phyloP scores from a whole-genome alignment of 2,113 vertebrate genomes.

The Thryonomys swinderianus region DNA sequence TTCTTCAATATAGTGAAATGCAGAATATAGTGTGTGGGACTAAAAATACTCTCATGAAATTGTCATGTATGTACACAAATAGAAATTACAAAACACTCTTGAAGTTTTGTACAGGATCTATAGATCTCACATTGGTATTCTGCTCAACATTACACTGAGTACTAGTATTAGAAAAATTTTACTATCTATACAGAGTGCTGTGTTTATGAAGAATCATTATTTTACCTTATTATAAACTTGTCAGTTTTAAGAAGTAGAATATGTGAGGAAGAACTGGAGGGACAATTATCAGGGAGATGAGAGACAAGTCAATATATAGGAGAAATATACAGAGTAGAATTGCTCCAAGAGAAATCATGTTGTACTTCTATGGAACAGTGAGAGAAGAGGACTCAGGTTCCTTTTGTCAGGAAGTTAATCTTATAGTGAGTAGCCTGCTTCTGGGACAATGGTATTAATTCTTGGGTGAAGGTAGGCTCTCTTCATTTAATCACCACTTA shows the following conservation, averaged over 20 bases:
- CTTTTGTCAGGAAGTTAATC: neutral
- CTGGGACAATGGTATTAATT: neutral
- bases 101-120: neutral
- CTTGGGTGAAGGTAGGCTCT: neutral
- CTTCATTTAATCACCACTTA: neutral
- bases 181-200: neutral
- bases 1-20: neutral
- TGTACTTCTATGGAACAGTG: neutral
- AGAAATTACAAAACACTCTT: neutral
- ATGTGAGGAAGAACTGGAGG: neutral
- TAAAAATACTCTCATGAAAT: neutral
- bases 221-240: neutral
- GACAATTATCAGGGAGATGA: neutral
- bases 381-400: neutral
- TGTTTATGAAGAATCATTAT: neutral
- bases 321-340: neutral
- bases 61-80: neutral
- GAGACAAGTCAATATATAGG: neutral
- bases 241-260: slow-evolving; percentile 4
- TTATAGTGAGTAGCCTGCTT: neutral
- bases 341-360: neutral
- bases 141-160: neutral
- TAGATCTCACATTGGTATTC: neutral
- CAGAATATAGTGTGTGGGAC: neutral
- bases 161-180: neutral